These are phyloP conservation scores for Rana temporaria DNA, from an alignment of 2,113 vertebrate genomes.

Conservation along the genomic window DNA sequence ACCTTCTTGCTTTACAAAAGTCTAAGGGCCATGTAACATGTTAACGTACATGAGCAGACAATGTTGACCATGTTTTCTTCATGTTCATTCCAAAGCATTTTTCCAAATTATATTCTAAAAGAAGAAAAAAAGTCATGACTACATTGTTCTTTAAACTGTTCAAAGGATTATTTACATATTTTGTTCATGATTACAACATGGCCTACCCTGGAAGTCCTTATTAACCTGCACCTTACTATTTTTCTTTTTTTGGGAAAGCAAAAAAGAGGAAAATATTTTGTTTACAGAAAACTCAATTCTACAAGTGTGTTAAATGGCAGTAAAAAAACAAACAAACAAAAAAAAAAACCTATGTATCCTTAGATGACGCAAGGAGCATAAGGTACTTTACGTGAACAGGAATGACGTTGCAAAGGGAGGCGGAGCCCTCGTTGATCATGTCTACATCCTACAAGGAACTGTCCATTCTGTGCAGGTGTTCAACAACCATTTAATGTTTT, in stretches of 20 bases:
- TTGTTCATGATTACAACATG: not conserved
- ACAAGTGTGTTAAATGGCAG: not conserved
- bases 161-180: not conserved
- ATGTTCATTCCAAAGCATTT: conserved; percentile 55
- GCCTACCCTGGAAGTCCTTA: conserved; percentile 37
- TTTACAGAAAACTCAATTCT: conserved; percentile 13
- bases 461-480: not conserved
- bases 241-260: not conserved
- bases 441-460: not conserved
- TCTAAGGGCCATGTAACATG: too few species aligned
- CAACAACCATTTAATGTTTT: not conserved
- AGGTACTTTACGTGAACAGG: not conserved
- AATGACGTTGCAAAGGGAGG: conserved; percentile 1
- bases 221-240: conserved; percentile 23
- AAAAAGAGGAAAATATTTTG: conserved; percentile 4
- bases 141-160: conserved; percentile 18
- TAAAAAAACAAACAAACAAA: too few species aligned
- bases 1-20: too few species aligned
- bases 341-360: not conserved
- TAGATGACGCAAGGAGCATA: not conserved
- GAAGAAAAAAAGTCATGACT: conserved; percentile 17
- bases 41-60: conserved; percentile 11
- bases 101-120: conserved; percentile 32
- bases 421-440: not conserved
- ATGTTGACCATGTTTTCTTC: conserved; percentile 48